These are phyloP conservation scores for Ictalurus furcatus DNA, from an alignment of 2,113 vertebrate species.

Conservation along the genomic window DNA sequence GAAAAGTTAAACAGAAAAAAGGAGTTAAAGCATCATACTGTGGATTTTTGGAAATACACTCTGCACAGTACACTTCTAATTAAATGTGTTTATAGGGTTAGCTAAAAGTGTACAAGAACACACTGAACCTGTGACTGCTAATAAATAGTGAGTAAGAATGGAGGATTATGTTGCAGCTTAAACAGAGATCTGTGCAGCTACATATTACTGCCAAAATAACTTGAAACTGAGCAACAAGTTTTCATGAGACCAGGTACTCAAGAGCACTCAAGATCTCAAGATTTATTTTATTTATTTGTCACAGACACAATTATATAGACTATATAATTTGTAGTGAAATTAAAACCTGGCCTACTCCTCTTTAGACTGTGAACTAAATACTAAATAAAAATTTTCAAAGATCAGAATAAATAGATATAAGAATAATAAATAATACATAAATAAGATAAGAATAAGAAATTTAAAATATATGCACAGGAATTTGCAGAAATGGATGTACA, in stretches of 20 bases:
- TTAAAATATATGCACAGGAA: no score
- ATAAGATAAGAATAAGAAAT: no score
- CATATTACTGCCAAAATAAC: background rate
- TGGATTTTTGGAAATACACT: background rate
- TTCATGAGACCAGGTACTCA: background rate
- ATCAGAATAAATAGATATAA: no score
- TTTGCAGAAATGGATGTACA: no score
- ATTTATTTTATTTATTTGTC: no score
- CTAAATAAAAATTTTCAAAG: no score
- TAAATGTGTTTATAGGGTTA: background rate
- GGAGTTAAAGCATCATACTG: slow-evolving; percentile 67
- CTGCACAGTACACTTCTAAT: background rate
- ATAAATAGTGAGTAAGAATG: background rate
- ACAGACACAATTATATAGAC: no score
- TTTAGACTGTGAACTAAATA: no score
- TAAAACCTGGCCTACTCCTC: no score
- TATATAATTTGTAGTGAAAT: no score
- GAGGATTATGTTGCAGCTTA: background rate
- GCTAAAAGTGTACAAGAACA: background rate
- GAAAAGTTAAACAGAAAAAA: slow-evolving; percentile 72
- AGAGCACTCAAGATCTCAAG: no score
- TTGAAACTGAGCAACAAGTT: background rate
- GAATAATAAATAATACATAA: no score
- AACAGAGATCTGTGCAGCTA: background rate
- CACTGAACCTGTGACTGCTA: background rate